These are phyloP conservation scores for Hyperopisus bebe DNA, from an alignment of 2,113 vertebrate genomes.

Conservation along the genomic window DNA sequence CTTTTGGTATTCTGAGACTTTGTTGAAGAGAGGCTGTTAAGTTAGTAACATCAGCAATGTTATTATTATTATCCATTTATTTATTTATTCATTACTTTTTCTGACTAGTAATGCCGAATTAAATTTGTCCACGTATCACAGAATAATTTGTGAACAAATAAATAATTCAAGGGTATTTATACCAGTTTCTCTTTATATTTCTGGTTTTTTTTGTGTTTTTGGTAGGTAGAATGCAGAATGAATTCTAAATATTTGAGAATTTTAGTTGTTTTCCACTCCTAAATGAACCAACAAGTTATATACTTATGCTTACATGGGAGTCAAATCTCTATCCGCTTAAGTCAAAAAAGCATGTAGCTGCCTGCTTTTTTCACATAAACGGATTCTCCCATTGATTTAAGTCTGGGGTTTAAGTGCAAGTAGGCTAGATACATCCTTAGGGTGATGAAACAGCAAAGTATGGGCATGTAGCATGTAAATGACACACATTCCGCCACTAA, in stretches of 20 bases:
- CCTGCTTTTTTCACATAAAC: neutral
- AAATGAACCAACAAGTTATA: neutral
- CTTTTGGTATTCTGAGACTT: neutral
- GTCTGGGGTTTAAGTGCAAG: neutral
- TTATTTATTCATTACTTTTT: neutral
- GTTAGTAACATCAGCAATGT: neutral
- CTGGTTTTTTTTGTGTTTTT: neutral
- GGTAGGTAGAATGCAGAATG: neutral
- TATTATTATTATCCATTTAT: neutral
- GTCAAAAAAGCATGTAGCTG: neutral
- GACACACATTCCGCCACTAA: neutral
- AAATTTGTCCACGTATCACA: neutral
- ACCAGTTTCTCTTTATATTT: neutral
- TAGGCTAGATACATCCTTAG: neutral
- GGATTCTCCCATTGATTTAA: neutral
- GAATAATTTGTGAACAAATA: neutral
- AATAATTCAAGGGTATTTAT: neutral
- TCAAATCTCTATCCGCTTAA: neutral
- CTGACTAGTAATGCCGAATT: constrained; percentile 34
- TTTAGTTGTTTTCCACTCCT: neutral
- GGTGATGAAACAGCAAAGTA: neutral
- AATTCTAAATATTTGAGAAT: neutral
- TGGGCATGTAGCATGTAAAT: neutral
- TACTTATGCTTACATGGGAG: neutral
- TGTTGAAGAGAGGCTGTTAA: neutral